phyloP scores from a whole-genome alignment of 2,888 invertebrate genomes.

The Nemotelus pantherinus region DNA sequence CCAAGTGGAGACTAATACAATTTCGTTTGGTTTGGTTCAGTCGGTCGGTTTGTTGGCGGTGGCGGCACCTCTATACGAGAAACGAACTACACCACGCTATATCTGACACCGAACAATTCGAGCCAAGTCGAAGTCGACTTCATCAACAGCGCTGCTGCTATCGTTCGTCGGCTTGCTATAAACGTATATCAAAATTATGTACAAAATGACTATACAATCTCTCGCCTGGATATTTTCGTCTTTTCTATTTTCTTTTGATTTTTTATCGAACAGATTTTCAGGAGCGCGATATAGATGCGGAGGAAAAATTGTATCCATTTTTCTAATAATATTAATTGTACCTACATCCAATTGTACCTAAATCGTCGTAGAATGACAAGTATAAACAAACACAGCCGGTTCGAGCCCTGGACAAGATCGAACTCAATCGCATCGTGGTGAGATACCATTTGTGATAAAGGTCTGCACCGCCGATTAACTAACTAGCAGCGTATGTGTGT shows the following conservation, averaged over 20 bases:
- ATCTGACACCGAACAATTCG: slow-evolving; percentile 22
- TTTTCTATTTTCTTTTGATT: slow-evolving; percentile 25
- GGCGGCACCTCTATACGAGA: slow-evolving; percentile 36
- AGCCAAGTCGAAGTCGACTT: slow-evolving; percentile 42
- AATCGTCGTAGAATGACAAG: not conserved
- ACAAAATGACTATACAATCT: slow-evolving; percentile 51
- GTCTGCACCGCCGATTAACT: not conserved
- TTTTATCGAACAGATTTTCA: not conserved
- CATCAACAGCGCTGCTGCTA: slow-evolving; percentile 16
- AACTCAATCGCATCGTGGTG: not conserved
- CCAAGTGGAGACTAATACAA: slow-evolving; percentile 56
- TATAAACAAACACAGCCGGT: not conserved
- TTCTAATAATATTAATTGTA: slow-evolving; percentile 15
- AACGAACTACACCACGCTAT: slow-evolving; percentile 25
- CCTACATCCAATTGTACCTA: not conserved
- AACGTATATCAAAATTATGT: slow-evolving; percentile 55
- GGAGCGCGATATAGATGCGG: not conserved
- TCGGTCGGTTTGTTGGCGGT: slow-evolving; percentile 33
- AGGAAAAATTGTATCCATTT: not conserved
- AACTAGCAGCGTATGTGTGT: not conserved
- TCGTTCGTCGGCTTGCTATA: slow-evolving; percentile 39
- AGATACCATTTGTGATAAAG: slow-evolving; percentile 24
- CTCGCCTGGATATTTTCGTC: slow-evolving; percentile 35
- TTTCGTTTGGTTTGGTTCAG: slow-evolving; percentile 52
- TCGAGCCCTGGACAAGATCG: not conserved